Percentiles rank a stretch among this genome's conserved stretches.
These are phyloP conservation scores for Rhadinocentrus ornatus DNA, from an alignment of 2,797 vertebrate genomes.

Conservation along the genomic window DNA sequence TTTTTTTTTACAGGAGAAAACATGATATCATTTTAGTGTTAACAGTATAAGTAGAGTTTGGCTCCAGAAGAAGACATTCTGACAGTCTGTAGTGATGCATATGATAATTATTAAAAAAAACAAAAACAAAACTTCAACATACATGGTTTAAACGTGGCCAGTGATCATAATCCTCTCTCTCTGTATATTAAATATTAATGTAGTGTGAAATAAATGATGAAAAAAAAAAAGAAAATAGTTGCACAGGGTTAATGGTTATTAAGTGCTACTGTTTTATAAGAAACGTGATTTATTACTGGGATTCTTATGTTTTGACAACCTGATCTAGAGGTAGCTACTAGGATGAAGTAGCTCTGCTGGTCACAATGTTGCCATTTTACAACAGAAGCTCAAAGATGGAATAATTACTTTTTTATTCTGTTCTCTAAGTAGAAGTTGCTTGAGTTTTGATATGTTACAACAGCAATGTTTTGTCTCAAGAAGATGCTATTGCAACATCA, in stretches of 20 bases:
- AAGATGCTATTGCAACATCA: too few species aligned
- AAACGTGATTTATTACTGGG: not conserved
- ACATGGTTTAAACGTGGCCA: not conserved
- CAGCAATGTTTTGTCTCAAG: not conserved
- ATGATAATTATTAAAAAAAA: not conserved
- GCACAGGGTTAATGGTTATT: not conserved
- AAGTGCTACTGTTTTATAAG: not conserved
- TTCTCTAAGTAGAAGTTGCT: not conserved
- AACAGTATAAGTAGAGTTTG: conserved; percentile 15
- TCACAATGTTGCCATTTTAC: not conserved
- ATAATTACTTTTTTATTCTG: not conserved
- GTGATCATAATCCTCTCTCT: not conserved
- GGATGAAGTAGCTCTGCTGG: not conserved
- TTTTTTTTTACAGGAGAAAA: conserved; percentile 24
- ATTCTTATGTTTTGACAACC: not conserved
- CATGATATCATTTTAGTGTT: conserved; percentile 38
- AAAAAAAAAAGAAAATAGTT: not conserved
- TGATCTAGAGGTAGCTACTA: not conserved
- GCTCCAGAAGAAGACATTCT: not conserved
- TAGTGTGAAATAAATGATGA: not conserved
- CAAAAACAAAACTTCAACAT: not conserved
- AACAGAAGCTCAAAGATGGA: not conserved
- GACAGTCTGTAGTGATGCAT: not conserved
- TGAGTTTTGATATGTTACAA: not conserved
- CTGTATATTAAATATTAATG: not conserved